Percentiles rank a stretch among this genome's conserved stretches.
Conservation (phyloP, 1,140 invertebrate species). For the Drosophila funebris region DNA sequence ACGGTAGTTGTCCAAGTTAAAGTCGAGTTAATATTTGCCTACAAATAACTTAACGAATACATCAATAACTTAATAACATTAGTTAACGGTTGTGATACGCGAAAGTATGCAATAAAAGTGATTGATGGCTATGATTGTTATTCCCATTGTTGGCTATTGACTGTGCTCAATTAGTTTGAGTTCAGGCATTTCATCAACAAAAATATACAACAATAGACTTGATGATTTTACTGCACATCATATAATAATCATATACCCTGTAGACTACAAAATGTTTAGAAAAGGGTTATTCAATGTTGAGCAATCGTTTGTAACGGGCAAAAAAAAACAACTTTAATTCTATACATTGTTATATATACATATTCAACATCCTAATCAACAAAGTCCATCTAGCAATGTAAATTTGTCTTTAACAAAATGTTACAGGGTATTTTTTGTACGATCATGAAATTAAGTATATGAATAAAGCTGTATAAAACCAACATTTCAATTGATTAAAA, state of each 20-base stretch:
- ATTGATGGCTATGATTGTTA: slow-evolving; percentile 69
- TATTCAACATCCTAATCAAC: too few species aligned
- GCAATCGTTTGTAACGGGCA: too few species aligned
- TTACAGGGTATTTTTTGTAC: background rate
- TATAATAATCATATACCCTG: slow-evolving; percentile 21
- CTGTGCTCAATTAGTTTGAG: slow-evolving; percentile 56
- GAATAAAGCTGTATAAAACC: slow-evolving; percentile 4
- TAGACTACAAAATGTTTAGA: background rate
- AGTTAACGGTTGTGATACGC: slow-evolving; percentile 25
- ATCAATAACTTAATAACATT: slow-evolving; percentile 16
- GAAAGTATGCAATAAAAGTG: slow-evolving; percentile 79
- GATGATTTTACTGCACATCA: slow-evolving; percentile 25
- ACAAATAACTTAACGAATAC: slow-evolving; percentile 15
- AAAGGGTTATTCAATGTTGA: too few species aligned
- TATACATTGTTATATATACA: too few species aligned
- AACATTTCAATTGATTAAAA: background rate
- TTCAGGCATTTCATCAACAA: slow-evolving; percentile 41
- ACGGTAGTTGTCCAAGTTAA: slow-evolving; percentile 36
- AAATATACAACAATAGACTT: slow-evolving; percentile 13
- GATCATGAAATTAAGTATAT: background rate
- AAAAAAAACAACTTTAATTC: too few species aligned
- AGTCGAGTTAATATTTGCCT: slow-evolving; percentile 27
- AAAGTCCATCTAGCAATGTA: too few species aligned
- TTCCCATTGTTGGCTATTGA: slow-evolving; percentile 31
- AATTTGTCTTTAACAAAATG: background rate